Base-by-base conservation (phyloP, 2,888 invertebrate genomes). In the Polymixis lichenea region DNA sequence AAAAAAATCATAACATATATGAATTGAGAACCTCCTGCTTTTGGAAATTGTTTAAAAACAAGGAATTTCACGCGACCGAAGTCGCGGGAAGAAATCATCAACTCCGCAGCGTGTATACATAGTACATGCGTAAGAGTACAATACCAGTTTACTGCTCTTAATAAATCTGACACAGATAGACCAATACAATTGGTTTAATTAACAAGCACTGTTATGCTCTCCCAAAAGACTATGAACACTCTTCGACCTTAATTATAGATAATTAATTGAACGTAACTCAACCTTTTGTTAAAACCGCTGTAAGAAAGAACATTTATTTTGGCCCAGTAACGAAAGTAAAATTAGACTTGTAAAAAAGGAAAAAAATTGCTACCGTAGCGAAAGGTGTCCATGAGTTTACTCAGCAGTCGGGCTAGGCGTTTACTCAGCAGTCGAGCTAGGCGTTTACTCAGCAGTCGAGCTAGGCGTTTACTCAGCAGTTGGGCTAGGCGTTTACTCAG, bases 111-210 rank as follows among this genome's bases (percentile, higher is more conserved):
- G 38, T 51, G 49, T 19, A 17, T 19, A 51, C 5, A 6, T 6
- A 4, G 1, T 19, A 19, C 46, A 28, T 22, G 9, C 49, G 61
- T 46, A 51, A 13, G 56, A 64, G 28, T 15, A 25, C 25, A 58
- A 56, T 28, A 46, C 28, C 25, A 53, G n/a, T 80, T 55, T 22
- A 64, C 11, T 22, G 80, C 25, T 46, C 53, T 19, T 65, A 79
- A 46, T 60, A 58, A 53, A 49, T 17, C 15, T 32, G 32, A 67
- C 56, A 67, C 67, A 67, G 28, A 81, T 61, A 51, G 75, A 81
- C n/a, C 75, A 75, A 53, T 51, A 25, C 62, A 81, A 78, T 75
- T 81, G 56, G 17, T 28, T 51, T 53, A n/a, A 56, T 81, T 46
- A 67, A 67, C 17, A 22, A 51, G 49, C 9, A 49, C 49, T 25